Base-by-base conservation (phyloP, 2,113 vertebrate genomes). In the Aythya baeri region DNA sequence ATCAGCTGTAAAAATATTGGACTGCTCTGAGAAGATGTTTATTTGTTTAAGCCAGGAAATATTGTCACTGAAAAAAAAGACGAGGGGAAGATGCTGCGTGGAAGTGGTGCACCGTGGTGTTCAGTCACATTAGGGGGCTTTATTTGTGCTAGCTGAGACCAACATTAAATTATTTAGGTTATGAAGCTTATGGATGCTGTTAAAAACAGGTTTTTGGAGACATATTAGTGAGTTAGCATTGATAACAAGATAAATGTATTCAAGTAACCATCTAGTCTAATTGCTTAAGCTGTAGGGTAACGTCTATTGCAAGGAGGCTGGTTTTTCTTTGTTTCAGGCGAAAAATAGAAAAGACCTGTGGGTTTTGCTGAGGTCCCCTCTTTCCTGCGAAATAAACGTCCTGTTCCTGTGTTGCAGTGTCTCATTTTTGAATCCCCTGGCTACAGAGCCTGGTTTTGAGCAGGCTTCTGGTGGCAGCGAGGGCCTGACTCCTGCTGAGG, bases 1-100 rank as follows among this genome's bases (percentile, higher is more conserved):
- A 44, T 89, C 87, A 95, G 71, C 79, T 94, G 78, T 93, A 41
- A 96, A 95, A 96, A 94, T 86, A 89, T 89, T 93, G 70, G 17
- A 62, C 32, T 82, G 41, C 78, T 85, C 83, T 21, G 44, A 72
- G 65, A 86, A 54, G 74, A 50, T 50, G 18, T 83, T 76, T 93
- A 8, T 86, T 86, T 95, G 63, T 61, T 85, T 75, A 55, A 95
- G 68, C 23, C 26, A 32, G 90, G 86, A 80, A 93, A 86, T 93
- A 31, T 23, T 74, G 55, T 90, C 8, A 18, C 23, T 54, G 66
- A 50, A 29, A 17, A 76, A 73, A 79, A 85, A 38, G 6, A 6
- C 6, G 63, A 59, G 90, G 77, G n/a, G 88, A 74, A 80, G 63
- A 44, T 49, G 44, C 41, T 46, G 79, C 72, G 55, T 21, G 2